Base-by-base conservation (phyloP, 2,888 invertebrate genomes). In the Tanytarsus gracilentus region DNA sequence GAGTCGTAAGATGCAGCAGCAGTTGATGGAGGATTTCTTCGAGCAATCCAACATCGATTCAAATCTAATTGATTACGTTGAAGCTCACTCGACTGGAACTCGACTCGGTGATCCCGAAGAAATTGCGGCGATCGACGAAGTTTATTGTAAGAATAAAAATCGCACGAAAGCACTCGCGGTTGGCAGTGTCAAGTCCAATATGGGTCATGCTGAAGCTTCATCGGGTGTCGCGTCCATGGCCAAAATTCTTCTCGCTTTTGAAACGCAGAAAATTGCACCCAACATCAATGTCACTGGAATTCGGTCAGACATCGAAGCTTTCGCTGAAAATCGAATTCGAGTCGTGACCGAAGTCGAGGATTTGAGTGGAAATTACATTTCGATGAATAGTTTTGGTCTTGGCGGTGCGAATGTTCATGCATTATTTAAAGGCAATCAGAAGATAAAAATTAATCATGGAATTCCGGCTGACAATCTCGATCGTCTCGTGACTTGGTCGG, bases 151-250 rank as follows among this genome's bases (percentile, higher is more conserved):
- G n/a, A n/a, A n/a, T 83, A 76, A 78, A 2, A 79, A 79, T 8
- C 77, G 89, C 25, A 82, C 79, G 0, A 82, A 78, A 0, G 85
- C 91, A 0, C 77, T 91, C 1, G 72, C 79, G 60, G 85, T 93
- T 62, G 92, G 92, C 6, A 88, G 91, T 0, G 81, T 90, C 62
- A 93, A 93, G 70, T 89, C 90, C 0, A 93, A 91, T 71, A 78
- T 92, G 72, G 93, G 93, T 0, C 94, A 94, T 72, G 80, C 86
- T 1, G 93, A 94, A 69, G 86, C 90, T 4, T 80, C 80, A 1
- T 85, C 86, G n/a, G 85, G 88, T 11, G 72, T 90, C 2, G 86
- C 86, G 65, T 84, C 87, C 1, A 70, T 90, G 61, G 80, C 84
- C 2, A 90, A 89, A 77, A 85, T 81, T 67, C 66, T 58, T 58